Conservation (phyloP, 2,797 vertebrate species). For the Anabacerthia variegaticeps region DNA sequence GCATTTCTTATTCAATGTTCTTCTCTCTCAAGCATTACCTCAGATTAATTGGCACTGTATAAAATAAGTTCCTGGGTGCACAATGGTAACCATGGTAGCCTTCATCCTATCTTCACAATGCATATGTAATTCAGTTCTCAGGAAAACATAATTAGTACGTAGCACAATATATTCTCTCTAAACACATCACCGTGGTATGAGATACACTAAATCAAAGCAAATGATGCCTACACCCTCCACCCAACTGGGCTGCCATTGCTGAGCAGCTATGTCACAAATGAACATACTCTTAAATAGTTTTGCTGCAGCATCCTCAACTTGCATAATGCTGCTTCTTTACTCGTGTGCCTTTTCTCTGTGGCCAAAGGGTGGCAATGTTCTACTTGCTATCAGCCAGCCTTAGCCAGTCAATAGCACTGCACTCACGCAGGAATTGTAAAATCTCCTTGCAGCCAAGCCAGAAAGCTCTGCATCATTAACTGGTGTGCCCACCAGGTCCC, state of each 20-base stretch:
- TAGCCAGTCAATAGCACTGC: not conserved
- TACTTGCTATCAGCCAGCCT: slow-evolving; percentile 38
- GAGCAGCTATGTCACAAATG: not conserved
- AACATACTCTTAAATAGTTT: not conserved
- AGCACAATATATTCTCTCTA: slow-evolving; percentile 48
- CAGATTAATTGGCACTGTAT: slow-evolving; percentile 71
- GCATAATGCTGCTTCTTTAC: not conserved
- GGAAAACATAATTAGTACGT: slow-evolving; percentile 71
- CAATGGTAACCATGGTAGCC: slow-evolving; percentile 76
- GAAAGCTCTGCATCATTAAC: slow-evolving; percentile 63
- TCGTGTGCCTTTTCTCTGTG: not conserved
- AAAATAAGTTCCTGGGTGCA: slow-evolving; percentile 72
- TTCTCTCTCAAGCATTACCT: slow-evolving; percentile 70
- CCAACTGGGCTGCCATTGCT: not conserved
- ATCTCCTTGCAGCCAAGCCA: slow-evolving; percentile 26
- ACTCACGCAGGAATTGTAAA: not conserved
- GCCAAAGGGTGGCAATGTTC: slow-evolving; percentile 80
- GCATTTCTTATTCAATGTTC: slow-evolving; percentile 58
- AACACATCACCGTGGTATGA: slow-evolving; percentile 29
- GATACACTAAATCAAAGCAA: slow-evolving; percentile 39
- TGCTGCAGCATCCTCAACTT: not conserved
- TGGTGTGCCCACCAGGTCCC: slow-evolving; percentile 31
- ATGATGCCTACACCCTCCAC: not conserved
- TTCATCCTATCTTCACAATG: slow-evolving; percentile 71
- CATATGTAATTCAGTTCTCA: slow-evolving; percentile 64